Evolutionary conservation across 2,888 invertebrate genomes (phyloP), one percentile per base, ranked within the genome.

Genomic region (Drosophila melanosoma): DNA sequence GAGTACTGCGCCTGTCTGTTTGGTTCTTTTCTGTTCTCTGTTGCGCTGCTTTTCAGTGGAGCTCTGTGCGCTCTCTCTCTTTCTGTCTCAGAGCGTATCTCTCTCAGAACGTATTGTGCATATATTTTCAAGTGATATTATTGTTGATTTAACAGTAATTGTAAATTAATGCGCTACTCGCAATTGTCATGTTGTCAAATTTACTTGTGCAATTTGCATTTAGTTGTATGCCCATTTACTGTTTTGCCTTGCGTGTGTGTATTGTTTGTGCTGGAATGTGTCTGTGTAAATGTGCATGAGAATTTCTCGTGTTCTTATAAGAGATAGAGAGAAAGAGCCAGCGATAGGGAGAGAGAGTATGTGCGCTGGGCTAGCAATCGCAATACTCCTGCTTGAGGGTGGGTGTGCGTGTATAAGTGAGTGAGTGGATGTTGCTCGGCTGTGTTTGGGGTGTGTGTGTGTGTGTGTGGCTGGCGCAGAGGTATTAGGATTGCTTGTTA

Each of bases 401-500:
- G 64, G 38, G 54, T 64, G 52, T 62, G 59, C 8, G 49, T 26
- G 26, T 54, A 15, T 40, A 40, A 40, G 40, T 40, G 40, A 40
- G 58, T 61, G 48, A 62, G 61, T 48, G 68, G 49, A 35, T 35
- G 53, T 64, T 61, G 26, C n/a, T 52, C 15, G 23, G 53, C 6
- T 15, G 56, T 67, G 64, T 35, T 54, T 61, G 54, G 45, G 53
- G 62, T 63, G 26, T 72, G 62, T 40, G 54, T 60, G 48, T 35
- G 42, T 49, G 33, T 57, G 59, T 54, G 80, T 51, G 53, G 52
- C 57, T 69, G 70, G 69, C 54, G 68, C 65, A 65, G 69, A 70
- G 84, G 74, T 81, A 78, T 71, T 79, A 87, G 89, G 82, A 81
- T 89, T 74, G 80, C 90, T 90, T 85, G 88, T 89, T 87, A 77